phyloP scores from a whole-genome alignment of 2,888 invertebrate species.

The Pyrgus malvae region DNA sequence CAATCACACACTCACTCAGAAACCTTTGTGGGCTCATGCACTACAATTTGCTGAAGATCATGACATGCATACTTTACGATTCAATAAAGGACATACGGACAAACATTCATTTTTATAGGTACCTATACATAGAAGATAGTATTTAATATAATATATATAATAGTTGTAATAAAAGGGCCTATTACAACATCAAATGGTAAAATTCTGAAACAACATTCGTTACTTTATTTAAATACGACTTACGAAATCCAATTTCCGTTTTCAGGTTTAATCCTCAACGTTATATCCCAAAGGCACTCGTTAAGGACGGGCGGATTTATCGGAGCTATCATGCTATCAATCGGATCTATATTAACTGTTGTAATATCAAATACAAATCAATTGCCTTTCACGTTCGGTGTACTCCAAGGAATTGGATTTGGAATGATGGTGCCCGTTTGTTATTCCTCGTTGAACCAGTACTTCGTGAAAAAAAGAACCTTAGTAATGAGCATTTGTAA shows the following conservation, averaged over 20 bases:
- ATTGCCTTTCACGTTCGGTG: constrained; percentile 79
- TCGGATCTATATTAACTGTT: constrained; percentile 77
- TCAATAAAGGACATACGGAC: too few relatives aligned
- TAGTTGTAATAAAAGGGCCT: too few relatives aligned
- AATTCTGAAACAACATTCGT: background rate
- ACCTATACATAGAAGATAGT: too few relatives aligned
- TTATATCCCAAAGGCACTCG: constrained; percentile 74
- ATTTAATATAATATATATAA: too few relatives aligned
- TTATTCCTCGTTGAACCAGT: constrained; percentile 83
- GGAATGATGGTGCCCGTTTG: constrained; percentile 84
- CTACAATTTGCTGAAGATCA: too few relatives aligned
- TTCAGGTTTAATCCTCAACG: constrained; percentile 83
- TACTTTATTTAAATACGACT: background rate
- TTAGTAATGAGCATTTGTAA: constrained; percentile 84
- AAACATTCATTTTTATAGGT: too few relatives aligned
- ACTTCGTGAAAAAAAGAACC: constrained; percentile 82
- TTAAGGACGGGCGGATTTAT: constrained; percentile 79
- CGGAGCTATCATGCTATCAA: constrained; percentile 75
- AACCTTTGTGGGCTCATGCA: too few relatives aligned
- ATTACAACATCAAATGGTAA: too few relatives aligned
- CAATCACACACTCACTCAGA: too few relatives aligned
- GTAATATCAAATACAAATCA: constrained; percentile 80
- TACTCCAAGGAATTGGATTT: constrained; percentile 83
- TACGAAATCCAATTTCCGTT: constrained; percentile 35
- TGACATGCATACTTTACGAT: too few relatives aligned